Evolutionary conservation across 1,140 invertebrate species (phyloP).

Genomic region (Nylanderia fulva): DNA sequence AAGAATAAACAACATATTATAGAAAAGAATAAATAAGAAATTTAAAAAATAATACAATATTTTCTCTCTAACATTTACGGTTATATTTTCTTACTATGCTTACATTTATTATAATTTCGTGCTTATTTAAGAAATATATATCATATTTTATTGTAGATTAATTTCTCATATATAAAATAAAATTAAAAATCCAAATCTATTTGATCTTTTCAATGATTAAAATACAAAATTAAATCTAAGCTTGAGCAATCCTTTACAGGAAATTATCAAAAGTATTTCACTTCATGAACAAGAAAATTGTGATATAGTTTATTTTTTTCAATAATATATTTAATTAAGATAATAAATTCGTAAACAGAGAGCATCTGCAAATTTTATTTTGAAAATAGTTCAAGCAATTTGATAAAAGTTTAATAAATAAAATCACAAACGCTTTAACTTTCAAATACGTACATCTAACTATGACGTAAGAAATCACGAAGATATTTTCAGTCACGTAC

Average conservation of each 20-base stretch:
- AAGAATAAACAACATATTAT: no score
- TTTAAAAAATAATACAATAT: neutral
- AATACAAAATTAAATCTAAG: neutral
- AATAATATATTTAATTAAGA: neutral
- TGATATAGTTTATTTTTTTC: neutral
- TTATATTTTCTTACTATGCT: no score
- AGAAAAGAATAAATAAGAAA: no score
- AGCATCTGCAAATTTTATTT: neutral
- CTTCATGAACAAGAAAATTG: neutral
- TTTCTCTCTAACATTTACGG: no score
- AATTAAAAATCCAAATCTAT: no score
- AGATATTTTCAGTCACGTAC: constrained; percentile 12
- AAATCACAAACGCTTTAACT: neutral
- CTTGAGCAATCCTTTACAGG: neutral
- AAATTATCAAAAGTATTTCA: neutral
- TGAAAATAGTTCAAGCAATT: neutral
- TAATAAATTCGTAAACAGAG: neutral
- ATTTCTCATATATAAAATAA: no score
- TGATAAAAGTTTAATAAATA: constrained; percentile 15
- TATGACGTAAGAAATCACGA: neutral
- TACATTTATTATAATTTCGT: no score
- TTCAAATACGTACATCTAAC: neutral
- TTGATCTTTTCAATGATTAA: no score
- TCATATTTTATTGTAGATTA: no score
- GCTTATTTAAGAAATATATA: no score